Base-by-base conservation (phyloP, 2,113 vertebrate genomes). In the Sinocyclocheilus maitianheensis region DNA sequence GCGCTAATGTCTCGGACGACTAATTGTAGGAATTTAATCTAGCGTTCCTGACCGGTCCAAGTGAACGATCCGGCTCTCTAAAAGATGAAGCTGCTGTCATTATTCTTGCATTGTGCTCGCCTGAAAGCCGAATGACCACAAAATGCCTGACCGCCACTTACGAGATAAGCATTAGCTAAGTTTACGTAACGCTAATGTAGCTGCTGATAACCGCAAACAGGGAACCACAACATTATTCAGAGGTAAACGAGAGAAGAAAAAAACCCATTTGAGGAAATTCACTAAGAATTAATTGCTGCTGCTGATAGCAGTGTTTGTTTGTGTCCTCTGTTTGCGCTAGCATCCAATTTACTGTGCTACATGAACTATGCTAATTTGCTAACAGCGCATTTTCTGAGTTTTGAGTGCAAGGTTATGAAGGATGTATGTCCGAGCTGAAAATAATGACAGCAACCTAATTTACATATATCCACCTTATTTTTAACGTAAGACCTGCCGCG, bases 51-150 rank as follows among this genome's bases (percentile, higher is more conserved):
- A 71, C 7, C 22, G 8, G 62, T 48, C 40, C 14, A 7, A 81
- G 24, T 65, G 62, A 67, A 81, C 10, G 79, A 67, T 81, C 60
- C 9, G 16, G 1, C 22, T 48, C 22, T 11, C 10, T n/a, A 43
- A 62, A 24, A 14, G 65, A 65, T 79, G 77, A 86, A 90, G 77
- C 53, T 87, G 84, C 65, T 62, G 22, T 37, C 71, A 10, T 85
- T 85, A 24, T 51, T 85, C 85, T 90, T 84, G 78, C 75, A 63
- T 37, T 2, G 30, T 81, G 20, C 83, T 69, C 10, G 74, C 88
- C 79, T 74, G 77, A 43, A 69, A 84, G 37, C 58, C 43, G 40
- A 84, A 84, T 84, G 81, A 90, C 85, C 71, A 55, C 82, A 46
- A 58, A 65, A 84, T 84, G 72, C 65, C 26, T 24, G 71, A 67